These are phyloP conservation scores for Setipinna tenuifilis DNA, from an alignment of 2,797 vertebrate genomes.

Conservation along the genomic window DNA sequence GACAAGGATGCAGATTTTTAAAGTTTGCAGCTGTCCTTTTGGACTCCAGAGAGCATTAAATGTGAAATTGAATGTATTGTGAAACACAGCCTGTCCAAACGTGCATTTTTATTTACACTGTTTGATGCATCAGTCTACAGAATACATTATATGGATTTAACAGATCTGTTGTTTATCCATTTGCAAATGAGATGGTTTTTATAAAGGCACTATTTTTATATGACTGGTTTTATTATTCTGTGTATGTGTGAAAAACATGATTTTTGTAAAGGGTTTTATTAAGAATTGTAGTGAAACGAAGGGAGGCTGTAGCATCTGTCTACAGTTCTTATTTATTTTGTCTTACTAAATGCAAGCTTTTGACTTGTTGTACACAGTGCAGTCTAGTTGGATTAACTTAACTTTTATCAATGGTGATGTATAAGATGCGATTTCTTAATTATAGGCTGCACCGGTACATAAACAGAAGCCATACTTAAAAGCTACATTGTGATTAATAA, in stretches of 20 bases:
- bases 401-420: background rate
- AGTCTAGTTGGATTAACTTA: background rate
- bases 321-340: constrained; percentile 15
- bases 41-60: background rate
- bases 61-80: constrained; percentile 5
- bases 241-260: background rate
- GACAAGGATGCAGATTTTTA: background rate
- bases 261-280: background rate
- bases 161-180: background rate
- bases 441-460: background rate
- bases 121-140: background rate
- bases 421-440: background rate
- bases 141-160: background rate
- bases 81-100: background rate
- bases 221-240: constrained; percentile 12
- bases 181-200: background rate
- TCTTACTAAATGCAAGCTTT: background rate
- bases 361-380: background rate
- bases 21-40: background rate
- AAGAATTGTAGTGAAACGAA: background rate
- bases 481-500: background rate
- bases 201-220: constrained; percentile 1
- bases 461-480: constrained; percentile 3
- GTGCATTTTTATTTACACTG: background rate
- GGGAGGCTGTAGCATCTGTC: background rate